phyloP scores from a whole-genome alignment of 2,113 vertebrate genomes.

The Protobothrops mucrosquamatus region DNA sequence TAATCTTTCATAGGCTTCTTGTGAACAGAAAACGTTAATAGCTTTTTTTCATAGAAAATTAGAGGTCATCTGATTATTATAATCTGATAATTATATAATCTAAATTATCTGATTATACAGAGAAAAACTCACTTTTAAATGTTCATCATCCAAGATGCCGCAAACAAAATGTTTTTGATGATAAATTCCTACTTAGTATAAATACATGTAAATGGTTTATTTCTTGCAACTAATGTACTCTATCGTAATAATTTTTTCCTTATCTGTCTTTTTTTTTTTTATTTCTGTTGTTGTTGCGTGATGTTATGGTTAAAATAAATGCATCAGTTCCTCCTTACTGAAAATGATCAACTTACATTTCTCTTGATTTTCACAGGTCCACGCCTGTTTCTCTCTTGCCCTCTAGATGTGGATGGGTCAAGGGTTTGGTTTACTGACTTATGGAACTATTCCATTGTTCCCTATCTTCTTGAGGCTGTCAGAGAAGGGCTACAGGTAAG shows the following conservation, averaged over 20 bases:
- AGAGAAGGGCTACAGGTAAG: slow-evolving; percentile 97
- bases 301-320: not conserved
- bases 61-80: too few species aligned
- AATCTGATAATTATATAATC: too few species aligned
- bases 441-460: slow-evolving; percentile 99
- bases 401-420: slow-evolving; percentile 94
- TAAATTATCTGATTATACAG: not conserved
- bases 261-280: not conserved
- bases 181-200: not conserved
- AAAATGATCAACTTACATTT: slow-evolving; percentile 27
- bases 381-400: slow-evolving; percentile 94
- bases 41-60: not conserved
- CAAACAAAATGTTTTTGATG: not conserved
- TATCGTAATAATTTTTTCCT: not conserved
- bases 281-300: not conserved
- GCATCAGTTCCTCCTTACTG: fast-evolving
- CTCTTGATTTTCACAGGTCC: slow-evolving; percentile 74
- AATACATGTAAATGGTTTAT: not conserved
- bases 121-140: not conserved
- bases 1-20: not conserved
- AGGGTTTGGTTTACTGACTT: slow-evolving; percentile 98
- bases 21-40: not conserved
- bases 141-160: not conserved
- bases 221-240: not conserved
- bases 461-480: slow-evolving; percentile 94